Conservation (phyloP, 2,113 vertebrate genomes). For the Cranoglanis bouderius region DNA sequence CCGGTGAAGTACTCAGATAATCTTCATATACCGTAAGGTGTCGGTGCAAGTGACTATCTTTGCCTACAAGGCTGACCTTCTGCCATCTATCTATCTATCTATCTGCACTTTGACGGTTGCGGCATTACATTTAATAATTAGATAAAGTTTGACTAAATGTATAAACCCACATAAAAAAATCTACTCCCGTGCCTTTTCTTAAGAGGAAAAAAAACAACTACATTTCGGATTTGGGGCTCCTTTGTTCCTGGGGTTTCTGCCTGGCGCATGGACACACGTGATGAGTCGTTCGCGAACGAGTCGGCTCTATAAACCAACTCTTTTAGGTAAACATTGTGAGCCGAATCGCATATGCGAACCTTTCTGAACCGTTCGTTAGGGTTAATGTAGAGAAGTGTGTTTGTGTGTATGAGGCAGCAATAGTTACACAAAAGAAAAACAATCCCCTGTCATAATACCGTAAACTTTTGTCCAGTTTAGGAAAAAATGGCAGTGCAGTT, state of each 20-base stretch:
- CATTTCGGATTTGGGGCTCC: not conserved
- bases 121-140: no score
- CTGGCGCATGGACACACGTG: not conserved
- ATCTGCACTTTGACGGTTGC: no score
- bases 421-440: not conserved
- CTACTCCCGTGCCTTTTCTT: no score
- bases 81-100: no score
- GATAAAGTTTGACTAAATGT: no score
- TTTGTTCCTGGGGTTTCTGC: not conserved
- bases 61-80: no score
- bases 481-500: not conserved
- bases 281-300: not conserved
- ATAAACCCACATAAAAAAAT: no score
- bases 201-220: no score
- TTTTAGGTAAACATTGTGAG: not conserved
- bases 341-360: not conserved
- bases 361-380: not conserved
- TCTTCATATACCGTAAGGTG: not conserved
- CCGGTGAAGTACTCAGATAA: not conserved
- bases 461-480: not conserved
- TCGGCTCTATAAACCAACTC: not conserved
- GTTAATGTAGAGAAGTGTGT: not conserved
- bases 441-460: not conserved
- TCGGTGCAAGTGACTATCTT: not conserved
- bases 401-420: not conserved